Conservation (phyloP, 2,888 invertebrate genomes). For the Linnaemya tessellans region DNA sequence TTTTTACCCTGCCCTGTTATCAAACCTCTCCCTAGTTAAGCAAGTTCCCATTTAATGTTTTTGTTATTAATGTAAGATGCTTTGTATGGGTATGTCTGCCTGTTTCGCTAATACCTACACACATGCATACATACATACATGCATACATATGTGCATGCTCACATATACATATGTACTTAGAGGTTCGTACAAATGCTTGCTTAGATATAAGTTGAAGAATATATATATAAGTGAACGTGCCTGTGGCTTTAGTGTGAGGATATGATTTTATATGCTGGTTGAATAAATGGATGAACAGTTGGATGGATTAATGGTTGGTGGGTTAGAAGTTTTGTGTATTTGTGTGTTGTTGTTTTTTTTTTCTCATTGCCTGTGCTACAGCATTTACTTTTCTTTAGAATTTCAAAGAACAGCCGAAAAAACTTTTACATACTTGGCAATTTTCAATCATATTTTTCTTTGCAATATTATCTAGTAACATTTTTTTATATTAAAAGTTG, state of each 20-base stretch:
- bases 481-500: neutral
- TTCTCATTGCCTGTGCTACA: neutral
- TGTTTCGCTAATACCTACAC: conserved; percentile 44
- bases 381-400: neutral
- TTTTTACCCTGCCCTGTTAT: conserved; percentile 3
- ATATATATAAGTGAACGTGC: conserved; percentile 67
- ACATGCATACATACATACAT: neutral
- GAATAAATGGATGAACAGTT: conserved; percentile 37
- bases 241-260: conserved; percentile 64
- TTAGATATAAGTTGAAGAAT: conserved; percentile 63
- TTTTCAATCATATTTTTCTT: neutral
- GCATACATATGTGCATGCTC: neutral
- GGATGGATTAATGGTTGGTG: conserved; percentile 31
- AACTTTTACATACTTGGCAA: neutral
- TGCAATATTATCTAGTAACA: neutral
- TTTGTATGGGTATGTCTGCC: conserved; percentile 36
- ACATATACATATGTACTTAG: neutral
- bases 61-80: conserved; percentile 33
- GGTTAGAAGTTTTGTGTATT: conserved; percentile 28
- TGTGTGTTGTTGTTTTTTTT: neutral
- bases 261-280: conserved; percentile 63
- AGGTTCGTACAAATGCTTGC: neutral
- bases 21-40: conserved; percentile 15
- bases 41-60: conserved; percentile 56
- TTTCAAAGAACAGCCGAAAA: neutral